Evolutionary conservation across 2,113 vertebrate genomes (phyloP).

Genomic region (Siniperca chuatsi): DNA sequence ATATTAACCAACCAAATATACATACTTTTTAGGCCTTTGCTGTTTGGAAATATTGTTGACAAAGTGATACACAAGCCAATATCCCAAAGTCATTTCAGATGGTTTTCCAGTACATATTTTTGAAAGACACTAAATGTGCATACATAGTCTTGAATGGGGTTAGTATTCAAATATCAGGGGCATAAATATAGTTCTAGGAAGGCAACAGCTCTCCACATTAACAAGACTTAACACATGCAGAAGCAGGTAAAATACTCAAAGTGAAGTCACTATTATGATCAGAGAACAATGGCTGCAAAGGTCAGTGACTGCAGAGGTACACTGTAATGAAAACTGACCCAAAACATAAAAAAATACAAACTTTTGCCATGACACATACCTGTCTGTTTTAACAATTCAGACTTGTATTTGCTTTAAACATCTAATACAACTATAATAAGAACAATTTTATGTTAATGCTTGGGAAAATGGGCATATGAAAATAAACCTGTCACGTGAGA

Average conservation of each 20-base stretch:
- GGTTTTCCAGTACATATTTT: constrained; percentile 15
- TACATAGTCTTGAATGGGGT: constrained; percentile 51
- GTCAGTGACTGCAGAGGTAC: constrained; percentile 25
- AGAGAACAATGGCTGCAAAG: constrained; percentile 29
- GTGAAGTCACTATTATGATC: constrained; percentile 15
- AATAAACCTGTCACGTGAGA: constrained; percentile 34
- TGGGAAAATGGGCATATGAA: constrained; percentile 42
- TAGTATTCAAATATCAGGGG: constrained; percentile 15
- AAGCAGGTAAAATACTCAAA: constrained; percentile 46
- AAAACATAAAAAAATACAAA: constrained; percentile 10
- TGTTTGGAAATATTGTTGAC: constrained; percentile 7
- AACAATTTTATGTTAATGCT: constrained; percentile 69
- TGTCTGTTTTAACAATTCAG: constrained; percentile 35
- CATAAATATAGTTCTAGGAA: constrained; percentile 33
- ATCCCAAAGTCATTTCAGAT: constrained; percentile 11
- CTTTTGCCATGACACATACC: constrained; percentile 42
- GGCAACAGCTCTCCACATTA: constrained; percentile 22
- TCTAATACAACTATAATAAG: constrained; percentile 48
- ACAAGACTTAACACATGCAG: constrained; percentile 48
- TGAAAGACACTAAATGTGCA: constrained; percentile 33
- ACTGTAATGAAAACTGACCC: constrained; percentile 28
- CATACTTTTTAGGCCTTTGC: constrained; percentile 19
- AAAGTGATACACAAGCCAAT: background rate
- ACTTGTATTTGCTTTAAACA: constrained; percentile 37
- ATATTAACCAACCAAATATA: constrained; percentile 34